Conservation (phyloP, 2,888 invertebrate species). For the Digitonthophagus gazella region DNA sequence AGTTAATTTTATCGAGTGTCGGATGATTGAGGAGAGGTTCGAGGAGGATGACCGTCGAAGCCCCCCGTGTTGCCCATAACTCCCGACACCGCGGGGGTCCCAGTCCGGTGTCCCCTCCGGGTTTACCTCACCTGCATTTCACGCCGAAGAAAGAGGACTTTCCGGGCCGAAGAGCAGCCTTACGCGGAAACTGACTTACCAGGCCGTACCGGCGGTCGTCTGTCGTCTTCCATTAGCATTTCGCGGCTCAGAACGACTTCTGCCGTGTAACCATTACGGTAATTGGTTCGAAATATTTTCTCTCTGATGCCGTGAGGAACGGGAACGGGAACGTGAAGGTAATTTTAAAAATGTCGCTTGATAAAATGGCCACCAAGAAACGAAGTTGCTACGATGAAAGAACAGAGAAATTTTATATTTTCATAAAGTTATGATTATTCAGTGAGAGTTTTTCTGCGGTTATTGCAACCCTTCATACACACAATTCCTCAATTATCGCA, state of each 20-base stretch:
- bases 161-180: neutral
- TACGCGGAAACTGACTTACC: slow-evolving; percentile 5
- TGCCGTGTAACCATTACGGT: slow-evolving; percentile 23
- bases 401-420: too few relatives aligned
- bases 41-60: slow-evolving; percentile 18
- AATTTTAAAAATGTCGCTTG: neutral
- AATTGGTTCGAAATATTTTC: slow-evolving; percentile 27
- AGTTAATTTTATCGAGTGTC: too few relatives aligned
- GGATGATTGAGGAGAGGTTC: too few relatives aligned
- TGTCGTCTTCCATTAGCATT: slow-evolving; percentile 15
- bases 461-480: too few relatives aligned
- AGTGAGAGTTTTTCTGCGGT: too few relatives aligned
- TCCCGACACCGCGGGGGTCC: slow-evolving; percentile 30
- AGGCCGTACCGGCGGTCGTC: neutral
- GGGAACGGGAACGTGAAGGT: neutral
- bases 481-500: too few relatives aligned
- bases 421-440: too few relatives aligned
- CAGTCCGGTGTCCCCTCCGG: slow-evolving; percentile 30
- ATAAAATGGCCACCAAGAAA: neutral
- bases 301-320: neutral
- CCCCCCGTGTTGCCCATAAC: slow-evolving; percentile 30
- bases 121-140: slow-evolving; percentile 27
- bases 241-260: slow-evolving; percentile 3
- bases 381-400: too few relatives aligned
- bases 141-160: slow-evolving; percentile 24